Evolutionary conservation across 2,888 invertebrate species (phyloP).

Genomic region (Bursaphelenchus okinawaensis): DNA sequence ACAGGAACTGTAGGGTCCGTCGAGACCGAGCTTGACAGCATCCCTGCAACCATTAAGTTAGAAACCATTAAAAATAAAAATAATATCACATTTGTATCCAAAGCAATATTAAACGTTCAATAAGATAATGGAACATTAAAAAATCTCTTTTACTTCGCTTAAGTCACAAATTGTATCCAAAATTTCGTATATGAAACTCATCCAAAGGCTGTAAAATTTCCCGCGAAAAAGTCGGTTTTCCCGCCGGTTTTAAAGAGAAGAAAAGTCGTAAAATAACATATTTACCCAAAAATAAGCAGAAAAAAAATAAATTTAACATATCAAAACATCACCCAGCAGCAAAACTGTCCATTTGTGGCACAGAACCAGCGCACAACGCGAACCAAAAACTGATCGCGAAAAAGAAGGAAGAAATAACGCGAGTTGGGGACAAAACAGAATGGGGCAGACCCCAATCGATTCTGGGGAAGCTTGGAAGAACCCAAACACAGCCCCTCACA

Average conservation of each 20-base stretch:
- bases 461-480: not conserved
- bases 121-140: no score
- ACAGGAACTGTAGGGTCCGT: not conserved
- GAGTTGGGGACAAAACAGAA: conserved; percentile 2
- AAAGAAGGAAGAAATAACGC: conserved; percentile 2
- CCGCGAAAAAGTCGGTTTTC: not conserved
- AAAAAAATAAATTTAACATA: not conserved
- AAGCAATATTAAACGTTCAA: no score
- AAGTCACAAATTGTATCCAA: no score
- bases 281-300: no score
- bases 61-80: no score
- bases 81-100: no score
- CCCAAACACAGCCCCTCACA: no score
- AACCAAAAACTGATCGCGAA: conserved; percentile 4
- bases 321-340: not conserved
- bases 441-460: not conserved
- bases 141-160: no score
- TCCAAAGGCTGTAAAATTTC: no score
- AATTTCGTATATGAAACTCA: no score
- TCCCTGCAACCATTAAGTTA: no score
- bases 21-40: not conserved
- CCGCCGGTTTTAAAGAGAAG: not conserved
- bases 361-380: not conserved
- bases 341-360: not conserved
- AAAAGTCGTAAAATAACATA: not conserved